These are phyloP conservation scores for Colossoma macropomum DNA, from an alignment of 2,113 vertebrate species.

Conservation along the genomic window DNA sequence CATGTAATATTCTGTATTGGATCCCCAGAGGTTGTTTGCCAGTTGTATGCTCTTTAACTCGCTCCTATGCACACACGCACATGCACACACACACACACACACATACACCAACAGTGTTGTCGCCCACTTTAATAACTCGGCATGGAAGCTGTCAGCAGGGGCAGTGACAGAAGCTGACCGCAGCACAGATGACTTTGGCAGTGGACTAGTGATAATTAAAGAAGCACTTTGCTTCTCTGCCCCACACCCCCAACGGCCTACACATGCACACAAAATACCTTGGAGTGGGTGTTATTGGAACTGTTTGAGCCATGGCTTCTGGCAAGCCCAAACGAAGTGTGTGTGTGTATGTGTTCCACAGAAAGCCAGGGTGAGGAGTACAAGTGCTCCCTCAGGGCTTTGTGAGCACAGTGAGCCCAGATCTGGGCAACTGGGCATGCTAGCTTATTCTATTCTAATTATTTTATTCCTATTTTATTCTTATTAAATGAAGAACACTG, in stretches of 20 bases:
- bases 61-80: not conserved
- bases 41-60: not conserved
- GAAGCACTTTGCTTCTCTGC: slow-evolving; percentile 16
- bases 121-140: slow-evolving; percentile 23
- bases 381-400: slow-evolving; percentile 66
- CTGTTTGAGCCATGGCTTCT: not conserved
- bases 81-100: slow-evolving; percentile 1
- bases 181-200: slow-evolving; percentile 18
- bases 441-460: slow-evolving; percentile 34
- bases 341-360: not conserved
- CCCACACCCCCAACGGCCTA: not conserved
- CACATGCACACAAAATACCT: not conserved
- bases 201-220: slow-evolving; percentile 40
- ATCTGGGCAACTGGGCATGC: slow-evolving; percentile 46
- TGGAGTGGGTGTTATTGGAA: not conserved
- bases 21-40: slow-evolving; percentile 26
- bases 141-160: slow-evolving; percentile 15
- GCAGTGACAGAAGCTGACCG: slow-evolving; percentile 7
- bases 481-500: slow-evolving; percentile 56
- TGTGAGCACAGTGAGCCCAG: slow-evolving; percentile 39
- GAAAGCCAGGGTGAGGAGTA: slow-evolving; percentile 65
- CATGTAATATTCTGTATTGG: not conserved
- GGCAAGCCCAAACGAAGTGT: not conserved
- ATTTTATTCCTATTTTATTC: slow-evolving; percentile 65
- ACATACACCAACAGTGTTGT: not conserved